Percentiles rank a stretch among this genome's conserved stretches.
Conservation (phyloP, 2,797 vertebrate species). For the Gobio occitaniae region DNA sequence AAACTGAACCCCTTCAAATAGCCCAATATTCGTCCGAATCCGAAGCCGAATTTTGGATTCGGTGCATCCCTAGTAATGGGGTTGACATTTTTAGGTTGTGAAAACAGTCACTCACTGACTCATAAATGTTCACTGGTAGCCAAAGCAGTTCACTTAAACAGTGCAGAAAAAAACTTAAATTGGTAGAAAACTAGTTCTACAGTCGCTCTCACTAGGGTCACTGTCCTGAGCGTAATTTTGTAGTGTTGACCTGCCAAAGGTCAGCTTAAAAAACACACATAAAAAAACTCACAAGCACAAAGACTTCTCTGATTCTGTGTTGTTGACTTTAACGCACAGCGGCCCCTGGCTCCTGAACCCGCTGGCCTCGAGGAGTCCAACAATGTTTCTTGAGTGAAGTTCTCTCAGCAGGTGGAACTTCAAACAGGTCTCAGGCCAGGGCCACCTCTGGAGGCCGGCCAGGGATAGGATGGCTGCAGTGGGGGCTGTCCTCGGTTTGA, state of each 20-base stretch:
- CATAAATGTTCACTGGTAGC: background rate
- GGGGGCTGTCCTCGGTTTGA: slow-evolving; percentile 90
- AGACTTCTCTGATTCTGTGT: slow-evolving; percentile 71
- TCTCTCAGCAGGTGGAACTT: slow-evolving; percentile 96
- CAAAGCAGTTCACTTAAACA: background rate
- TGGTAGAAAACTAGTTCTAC: background rate
- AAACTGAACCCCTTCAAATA: too few species aligned
- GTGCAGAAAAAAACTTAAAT: background rate
- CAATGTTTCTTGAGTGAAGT: slow-evolving; percentile 90
- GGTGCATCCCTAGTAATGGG: background rate
- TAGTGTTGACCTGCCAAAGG: slow-evolving; percentile 61
- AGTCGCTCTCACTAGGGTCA: background rate
- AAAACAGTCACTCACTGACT: background rate
- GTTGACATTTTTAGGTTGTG: background rate
- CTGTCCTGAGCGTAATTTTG: slow-evolving; percentile 31
- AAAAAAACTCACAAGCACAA: slow-evolving; percentile 64
- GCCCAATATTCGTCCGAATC: too few species aligned
- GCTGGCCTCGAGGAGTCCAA: slow-evolving; percentile 80
- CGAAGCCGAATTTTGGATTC: too few species aligned
- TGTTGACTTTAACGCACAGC: slow-evolving; percentile 83
- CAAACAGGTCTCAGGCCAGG: slow-evolving; percentile 90
- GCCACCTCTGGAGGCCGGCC: slow-evolving; percentile 81
- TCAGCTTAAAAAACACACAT: slow-evolving; percentile 70
- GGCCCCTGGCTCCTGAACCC: slow-evolving; percentile 71
- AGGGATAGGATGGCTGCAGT: slow-evolving; percentile 88